phyloP scores from a whole-genome alignment of 2,113 vertebrate genomes.

The Cyanoderma ruficeps region DNA sequence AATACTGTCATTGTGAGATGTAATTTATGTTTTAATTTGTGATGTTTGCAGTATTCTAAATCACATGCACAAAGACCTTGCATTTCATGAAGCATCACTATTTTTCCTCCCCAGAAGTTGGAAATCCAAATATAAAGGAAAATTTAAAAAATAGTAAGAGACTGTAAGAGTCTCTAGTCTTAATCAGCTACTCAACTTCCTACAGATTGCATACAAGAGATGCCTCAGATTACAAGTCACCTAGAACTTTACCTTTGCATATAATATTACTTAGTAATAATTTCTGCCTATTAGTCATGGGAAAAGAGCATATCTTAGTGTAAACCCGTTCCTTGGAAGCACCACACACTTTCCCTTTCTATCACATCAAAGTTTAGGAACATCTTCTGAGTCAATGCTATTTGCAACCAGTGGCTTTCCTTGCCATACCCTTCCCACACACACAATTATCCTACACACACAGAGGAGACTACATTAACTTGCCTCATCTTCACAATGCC shows the following conservation, averaged over 20 bases:
- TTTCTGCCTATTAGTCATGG: not conserved
- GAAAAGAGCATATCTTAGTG: not conserved
- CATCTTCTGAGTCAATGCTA: not conserved
- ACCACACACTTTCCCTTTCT: not conserved
- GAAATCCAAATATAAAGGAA: not conserved
- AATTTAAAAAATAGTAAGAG: not conserved
- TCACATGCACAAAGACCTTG: not conserved
- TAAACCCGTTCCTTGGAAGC: not conserved
- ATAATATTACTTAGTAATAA: not conserved
- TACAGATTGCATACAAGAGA: not conserved
- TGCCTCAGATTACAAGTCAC: not conserved
- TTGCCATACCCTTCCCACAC: not conserved
- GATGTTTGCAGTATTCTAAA: not conserved
- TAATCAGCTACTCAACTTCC: not conserved
- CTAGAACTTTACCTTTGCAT: not conserved
- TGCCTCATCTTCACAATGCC: not conserved
- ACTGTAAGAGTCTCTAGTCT: not conserved
- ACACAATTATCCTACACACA: not conserved
- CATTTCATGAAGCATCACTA: not conserved
- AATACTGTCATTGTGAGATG: not conserved
- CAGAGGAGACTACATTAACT: conserved; percentile 25
- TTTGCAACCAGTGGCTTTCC: not conserved
- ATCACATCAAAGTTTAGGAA: not conserved
- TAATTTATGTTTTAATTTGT: not conserved
- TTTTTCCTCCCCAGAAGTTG: not conserved